Evolutionary conservation across 2,113 vertebrate species (phyloP), one percentile per base, ranked within the genome.

Genomic region (Hippocampus barbouri): DNA sequence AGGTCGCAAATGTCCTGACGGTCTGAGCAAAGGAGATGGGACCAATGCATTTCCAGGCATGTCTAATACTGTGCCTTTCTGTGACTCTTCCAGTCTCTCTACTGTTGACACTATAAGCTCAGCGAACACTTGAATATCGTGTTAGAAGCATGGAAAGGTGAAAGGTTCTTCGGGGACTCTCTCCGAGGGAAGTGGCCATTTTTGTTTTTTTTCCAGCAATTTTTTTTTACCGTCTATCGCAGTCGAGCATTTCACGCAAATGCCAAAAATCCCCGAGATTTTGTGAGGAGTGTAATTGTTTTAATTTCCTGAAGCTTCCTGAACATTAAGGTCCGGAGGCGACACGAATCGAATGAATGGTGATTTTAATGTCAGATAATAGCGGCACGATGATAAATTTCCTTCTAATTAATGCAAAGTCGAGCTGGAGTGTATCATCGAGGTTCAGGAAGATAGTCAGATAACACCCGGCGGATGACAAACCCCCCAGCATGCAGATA

Each of bases 1-100:
- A 49, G 43, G 57, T 68, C 68, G 74, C 93, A 93, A n/a, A 92
- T 80, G 63, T 91, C 89, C 0, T 83, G 82, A 38, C 69, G 80
- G 73, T 85, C 91, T 90, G 82, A 47, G 47, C 57, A 53, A 11
- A 54, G 41, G 12, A 66, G 67, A 30, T 0, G 7, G 8, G 10
- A 27, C 47, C 15, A 34, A 20, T 6, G 41, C 12, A 27, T 27
- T 27, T 59, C 56, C 10, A 4, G 23, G 53, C 8, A 23, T 3
- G n/a, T n/a, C 10, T 54, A 21, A 8, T 21, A 8, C 8, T 9
- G 0, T n/a, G 51, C 53, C n/a, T 23, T 56, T 56, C 53, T 56
- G 53, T n/a, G 9, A 56, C 53, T 56, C 53, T n/a, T n/a, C 51
- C 18, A n/a, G 51, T 54, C 51, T 45, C 12, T 12, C 34, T 38